A percentile compares a stretch with the other conserved stretches of the same genome.
Conservation (phyloP, 2,797 vertebrate species). For the Malurus leucopterus region DNA sequence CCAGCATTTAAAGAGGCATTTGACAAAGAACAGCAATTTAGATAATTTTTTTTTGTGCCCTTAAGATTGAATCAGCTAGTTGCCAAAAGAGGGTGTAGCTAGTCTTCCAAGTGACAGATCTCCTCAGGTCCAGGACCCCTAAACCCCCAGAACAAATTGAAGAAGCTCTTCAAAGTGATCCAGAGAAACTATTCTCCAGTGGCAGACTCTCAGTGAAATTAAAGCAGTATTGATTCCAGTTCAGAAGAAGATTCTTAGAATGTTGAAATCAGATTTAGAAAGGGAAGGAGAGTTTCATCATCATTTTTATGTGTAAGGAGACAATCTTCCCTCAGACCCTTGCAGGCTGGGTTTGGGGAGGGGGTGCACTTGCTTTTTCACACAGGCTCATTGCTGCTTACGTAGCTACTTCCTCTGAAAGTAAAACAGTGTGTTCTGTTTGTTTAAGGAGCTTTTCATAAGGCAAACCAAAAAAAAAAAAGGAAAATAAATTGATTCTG, state of each 20-base stretch:
- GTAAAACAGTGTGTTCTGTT: constrained; percentile 22
- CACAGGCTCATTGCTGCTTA: background rate
- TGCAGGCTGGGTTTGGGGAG: background rate
- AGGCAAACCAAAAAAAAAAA: background rate
- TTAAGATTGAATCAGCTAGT: background rate
- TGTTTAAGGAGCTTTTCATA: constrained; percentile 30
- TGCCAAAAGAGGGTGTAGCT: background rate
- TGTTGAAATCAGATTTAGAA: background rate
- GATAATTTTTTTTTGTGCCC: background rate
- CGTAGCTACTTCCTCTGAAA: background rate
- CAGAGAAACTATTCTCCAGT: background rate
- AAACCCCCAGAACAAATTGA: background rate
- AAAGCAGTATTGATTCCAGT: background rate
- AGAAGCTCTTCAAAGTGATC: background rate
- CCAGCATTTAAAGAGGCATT: background rate
- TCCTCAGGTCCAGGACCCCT: background rate
- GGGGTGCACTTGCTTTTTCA: background rate
- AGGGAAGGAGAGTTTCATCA: background rate
- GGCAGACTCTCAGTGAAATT: background rate
- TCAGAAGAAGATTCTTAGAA: background rate
- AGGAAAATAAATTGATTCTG: constrained; percentile 51
- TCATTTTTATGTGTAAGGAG: background rate
- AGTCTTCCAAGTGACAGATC: background rate
- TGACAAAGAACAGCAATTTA: background rate
- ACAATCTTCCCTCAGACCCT: background rate